Base-by-base conservation (phyloP, 1,140 invertebrate species). In the Macrosteles quadrilineatus region DNA sequence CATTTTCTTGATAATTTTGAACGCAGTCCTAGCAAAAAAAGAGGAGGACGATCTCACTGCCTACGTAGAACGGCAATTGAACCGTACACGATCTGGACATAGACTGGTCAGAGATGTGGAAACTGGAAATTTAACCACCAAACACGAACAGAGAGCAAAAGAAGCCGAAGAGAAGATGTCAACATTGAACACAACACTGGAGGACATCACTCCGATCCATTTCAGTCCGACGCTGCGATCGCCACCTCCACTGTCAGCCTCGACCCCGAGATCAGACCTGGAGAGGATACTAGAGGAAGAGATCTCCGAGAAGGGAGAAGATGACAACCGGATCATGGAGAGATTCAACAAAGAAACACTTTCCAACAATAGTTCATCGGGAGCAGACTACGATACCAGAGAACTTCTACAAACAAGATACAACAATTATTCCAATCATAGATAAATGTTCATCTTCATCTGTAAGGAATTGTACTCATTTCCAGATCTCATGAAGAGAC, bases 21-120 rank as follows among this genome's bases (percentile, higher is more conserved):
- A 95, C 77, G 88, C 88, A 65, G 86, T 94, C 45, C 88, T 95
- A 68, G 89, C 89, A 0, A 88, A 88, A 73, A 91, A 88, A 73
- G 93, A 94, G 77, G 93, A 96, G 73, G 87, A 92, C 57, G 91
- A 94, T 72, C 80, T 96, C 4, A 89, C 92, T 73, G 87, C 91
- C 70, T 95, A 95, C 77, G 92, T 96, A 0, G 88, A 92, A 73
- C 83, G 88, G n/a, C 91, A 94, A 75, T 79, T 96, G 70, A 93
- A 91, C 0, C 81, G 92, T 53, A 93, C 92, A 0, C 86, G 88
- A 43, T 94, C 91, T 0, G 93, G 93, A 0, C 91, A 94, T 75
- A 81, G 92, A 30, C 77, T 95, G 32, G 91, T 93, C 71, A 80
- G 90, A n/a, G 92, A 95, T 75, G 85, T 89, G 0, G 93, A 95